These are phyloP conservation scores for Thaleichthys pacificus DNA, from an alignment of 2,797 vertebrate genomes.

Conservation along the genomic window DNA sequence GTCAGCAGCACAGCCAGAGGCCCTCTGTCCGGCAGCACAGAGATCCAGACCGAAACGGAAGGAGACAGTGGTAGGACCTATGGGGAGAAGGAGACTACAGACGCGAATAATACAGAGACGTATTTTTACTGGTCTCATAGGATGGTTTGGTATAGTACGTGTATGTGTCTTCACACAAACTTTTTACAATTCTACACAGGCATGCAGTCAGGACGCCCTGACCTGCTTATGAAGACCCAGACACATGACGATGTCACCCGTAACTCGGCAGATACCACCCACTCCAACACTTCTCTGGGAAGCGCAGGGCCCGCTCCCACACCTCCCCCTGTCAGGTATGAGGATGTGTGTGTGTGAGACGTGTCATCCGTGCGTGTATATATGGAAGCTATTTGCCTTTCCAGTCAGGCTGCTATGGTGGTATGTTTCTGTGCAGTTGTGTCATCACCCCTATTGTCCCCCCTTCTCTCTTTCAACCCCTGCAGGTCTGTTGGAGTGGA, in stretches of 20 bases:
- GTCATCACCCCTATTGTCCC: neutral
- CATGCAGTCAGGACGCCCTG: constrained; percentile 79
- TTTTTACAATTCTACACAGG: constrained; percentile 58
- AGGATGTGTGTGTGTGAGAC: constrained; percentile 20
- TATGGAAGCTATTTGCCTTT: no score
- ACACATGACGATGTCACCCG: constrained; percentile 68
- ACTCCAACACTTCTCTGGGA: constrained; percentile 66
- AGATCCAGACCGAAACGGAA: constrained; percentile 52
- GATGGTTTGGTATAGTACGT: neutral
- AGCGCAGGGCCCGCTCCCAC: constrained; percentile 64
- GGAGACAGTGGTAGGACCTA: constrained; percentile 61
- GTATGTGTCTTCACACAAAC: constrained; percentile 2
- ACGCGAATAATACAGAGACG: neutral
- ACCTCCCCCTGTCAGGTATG: constrained; percentile 57
- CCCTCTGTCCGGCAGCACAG: constrained; percentile 48
- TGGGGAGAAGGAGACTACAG: neutral
- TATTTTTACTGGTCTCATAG: no score
- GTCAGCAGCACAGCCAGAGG: constrained; percentile 34
- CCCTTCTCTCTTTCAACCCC: constrained; percentile 15
- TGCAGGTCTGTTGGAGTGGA: constrained; percentile 52
- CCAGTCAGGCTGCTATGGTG: constrained; percentile 9
- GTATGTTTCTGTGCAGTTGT: neutral
- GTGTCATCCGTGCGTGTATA: neutral
- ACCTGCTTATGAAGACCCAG: constrained; percentile 80
- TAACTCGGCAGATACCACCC: constrained; percentile 64